A percentile compares a stretch with the other conserved stretches of the same genome.
Conservation (phyloP, 2,113 vertebrate species). For the Physeter macrocephalus region DNA sequence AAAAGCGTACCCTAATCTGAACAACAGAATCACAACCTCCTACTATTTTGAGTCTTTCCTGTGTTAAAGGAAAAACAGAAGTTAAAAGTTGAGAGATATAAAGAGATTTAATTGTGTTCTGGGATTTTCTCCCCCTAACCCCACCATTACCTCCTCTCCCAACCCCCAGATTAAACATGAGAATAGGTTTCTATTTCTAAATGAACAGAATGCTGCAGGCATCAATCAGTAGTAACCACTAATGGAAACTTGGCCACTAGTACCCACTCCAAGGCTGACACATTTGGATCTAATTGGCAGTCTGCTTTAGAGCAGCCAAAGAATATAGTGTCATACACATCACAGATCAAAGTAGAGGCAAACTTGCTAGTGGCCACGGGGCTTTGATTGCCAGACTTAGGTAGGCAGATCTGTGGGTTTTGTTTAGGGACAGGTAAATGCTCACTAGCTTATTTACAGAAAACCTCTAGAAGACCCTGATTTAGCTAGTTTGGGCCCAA, state of each 20-base stretch:
- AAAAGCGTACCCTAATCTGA: background rate
- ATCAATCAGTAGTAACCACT: constrained; percentile 1
- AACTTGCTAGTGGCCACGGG: background rate
- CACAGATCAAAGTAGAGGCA: constrained; percentile 47
- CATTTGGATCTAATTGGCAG: constrained; percentile 58
- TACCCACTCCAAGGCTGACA: constrained; percentile 7
- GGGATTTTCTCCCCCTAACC: background rate
- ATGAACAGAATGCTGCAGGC: background rate
- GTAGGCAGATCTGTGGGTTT: background rate
- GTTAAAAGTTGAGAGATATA: background rate
- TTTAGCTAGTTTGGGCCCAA: constrained; percentile 4
- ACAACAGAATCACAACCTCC: background rate
- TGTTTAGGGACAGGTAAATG: constrained; percentile 17
- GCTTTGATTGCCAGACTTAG: constrained; percentile 7
- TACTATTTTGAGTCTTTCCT: background rate
- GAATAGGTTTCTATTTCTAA: constrained; percentile 38
- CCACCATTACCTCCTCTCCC: background rate
- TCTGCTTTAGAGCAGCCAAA: constrained; percentile 38
- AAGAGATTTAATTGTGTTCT: background rate
- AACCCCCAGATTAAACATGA: constrained; percentile 32
- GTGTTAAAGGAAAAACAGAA: background rate
- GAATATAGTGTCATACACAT: constrained; percentile 44
- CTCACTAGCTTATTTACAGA: background rate
- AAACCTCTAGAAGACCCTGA: background rate
- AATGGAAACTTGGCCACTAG: constrained; percentile 56